phyloP scores from a whole-genome alignment of 2,888 invertebrate species.

The Nomada ruficornis region DNA sequence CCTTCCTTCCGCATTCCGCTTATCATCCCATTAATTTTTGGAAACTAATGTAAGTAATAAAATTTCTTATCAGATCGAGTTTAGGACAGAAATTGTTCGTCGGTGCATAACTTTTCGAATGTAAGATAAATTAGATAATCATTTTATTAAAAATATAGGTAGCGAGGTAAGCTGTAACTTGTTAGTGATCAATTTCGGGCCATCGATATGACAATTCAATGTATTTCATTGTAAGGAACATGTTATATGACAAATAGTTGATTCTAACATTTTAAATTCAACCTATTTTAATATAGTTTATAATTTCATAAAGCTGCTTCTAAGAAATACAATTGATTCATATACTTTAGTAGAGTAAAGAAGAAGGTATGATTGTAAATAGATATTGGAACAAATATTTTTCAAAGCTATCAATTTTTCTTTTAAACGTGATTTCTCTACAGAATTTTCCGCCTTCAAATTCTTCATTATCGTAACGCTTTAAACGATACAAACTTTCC shows the following conservation, averaged over 20 bases:
- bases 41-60: background rate
- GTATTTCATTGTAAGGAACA: background rate
- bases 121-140: background rate
- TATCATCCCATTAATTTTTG: slow-evolving; percentile 20
- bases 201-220: background rate
- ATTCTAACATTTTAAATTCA: background rate
- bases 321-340: too few species aligned
- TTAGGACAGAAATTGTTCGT: background rate
- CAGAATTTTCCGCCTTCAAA: too few species aligned
- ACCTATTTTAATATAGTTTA: background rate
- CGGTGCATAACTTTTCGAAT: too few species aligned
- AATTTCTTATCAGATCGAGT: background rate
- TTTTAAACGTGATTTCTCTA: too few species aligned
- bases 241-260: background rate
- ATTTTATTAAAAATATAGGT: background rate
- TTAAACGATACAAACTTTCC: background rate
- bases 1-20: slow-evolving; percentile 62
- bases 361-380: too few species aligned
- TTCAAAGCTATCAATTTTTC: too few species aligned
- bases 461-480: too few species aligned
- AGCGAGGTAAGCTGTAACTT: background rate
- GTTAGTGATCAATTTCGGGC: background rate
- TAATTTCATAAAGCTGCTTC: too few species aligned
- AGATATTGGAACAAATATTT: too few species aligned
- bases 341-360: too few species aligned